Base-by-base conservation (phyloP, 2,888 invertebrate genomes). In the Calliphora vomitoria region DNA sequence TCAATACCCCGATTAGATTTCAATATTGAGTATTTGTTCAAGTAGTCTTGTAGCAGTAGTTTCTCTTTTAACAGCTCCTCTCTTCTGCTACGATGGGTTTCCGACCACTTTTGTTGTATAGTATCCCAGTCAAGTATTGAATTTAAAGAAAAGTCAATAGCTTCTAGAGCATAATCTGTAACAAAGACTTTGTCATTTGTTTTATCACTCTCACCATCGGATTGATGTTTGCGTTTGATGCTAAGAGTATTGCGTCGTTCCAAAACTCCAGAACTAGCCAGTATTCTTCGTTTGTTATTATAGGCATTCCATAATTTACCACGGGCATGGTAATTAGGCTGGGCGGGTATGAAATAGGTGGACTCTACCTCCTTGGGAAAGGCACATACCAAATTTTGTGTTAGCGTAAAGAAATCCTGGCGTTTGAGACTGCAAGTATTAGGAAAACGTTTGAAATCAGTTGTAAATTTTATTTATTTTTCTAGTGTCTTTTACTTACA, bases 291-390 rank as follows among this genome's bases (percentile, higher is more conserved):
- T 74, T 86, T 86, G 10, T 72, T 82, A 35, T 82, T 76, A 38
- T 69, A 86, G 1, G 82, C 75, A 60, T 68, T 44, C 80, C 82
- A 86, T 13, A 86, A 31, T 71, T 86, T 86, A 53, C 86, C 86
- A 20, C 80, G 68, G 0, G 86, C 75, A 50, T 41, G 38, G 38
- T 31, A 8, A 15, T 80, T 69, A 1, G 62, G 60, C 10, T 69
- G 66, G 6, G 62, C 53, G 1, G 79, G 79, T 75, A 79, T 66
- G 38, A 55, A 86, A 74, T 86, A 86, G 10, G 79, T 62, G 0
- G 79, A 58, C 0, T 31, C 79, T 10, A 62, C 64, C 58, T 86
- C 86, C 8, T n/a, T 68, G 20, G 86, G 86, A 66, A 86, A 86
- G 0, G 80, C 82, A 6, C 18, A 10, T 13, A 79, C 25, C 8